Evolutionary conservation across 2,113 vertebrate species (phyloP), one percentile per base, ranked within the genome.

Genomic region (Cephalophus harveyi): DNA sequence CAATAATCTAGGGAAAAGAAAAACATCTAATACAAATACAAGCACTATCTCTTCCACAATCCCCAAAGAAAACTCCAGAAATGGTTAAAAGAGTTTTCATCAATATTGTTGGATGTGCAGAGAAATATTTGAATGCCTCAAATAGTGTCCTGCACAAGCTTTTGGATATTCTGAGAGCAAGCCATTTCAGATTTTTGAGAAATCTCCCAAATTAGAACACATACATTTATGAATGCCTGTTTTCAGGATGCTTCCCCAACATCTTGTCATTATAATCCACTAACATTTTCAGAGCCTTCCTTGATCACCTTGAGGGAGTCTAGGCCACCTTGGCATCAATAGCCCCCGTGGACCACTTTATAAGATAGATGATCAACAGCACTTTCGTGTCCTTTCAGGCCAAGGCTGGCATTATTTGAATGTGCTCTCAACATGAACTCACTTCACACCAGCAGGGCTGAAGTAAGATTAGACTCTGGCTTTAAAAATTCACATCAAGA

Each of bases 31-130:
- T 88, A 43, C 60, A 36, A 84, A 91, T 84, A 55, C 30, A 43
- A 83, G 83, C 6, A 95, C 14, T 88, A 84, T 33, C 6, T 11
- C n/a, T 46, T 90, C 23, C 12, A 87, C 93, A 27, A 1, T 90
- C 21, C 27, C 83, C 64, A 89, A 85, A 83, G 79, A 82, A 89
- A 96, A 87, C 5, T 91, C 4, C 17, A 43, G 27, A 64, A 6
- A 86, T 71, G n/a, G 57, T 57, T 95, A 89, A 94, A 89, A 94
- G 28, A 48, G 12, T 87, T 91, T 84, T 85, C 33, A 92, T 67
- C 40, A 52, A 52, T 52, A 83, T 85, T 81, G 36, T 55, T 81
- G 13, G 23, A 55, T 84, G 2, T 54, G 13, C 27, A 93, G 89
- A 90, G 40, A 91, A 88, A 89, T 89, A 90, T 48, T 23, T 60